Base-by-base conservation (phyloP, 2,888 invertebrate genomes). In the Agrochola macilenta region DNA sequence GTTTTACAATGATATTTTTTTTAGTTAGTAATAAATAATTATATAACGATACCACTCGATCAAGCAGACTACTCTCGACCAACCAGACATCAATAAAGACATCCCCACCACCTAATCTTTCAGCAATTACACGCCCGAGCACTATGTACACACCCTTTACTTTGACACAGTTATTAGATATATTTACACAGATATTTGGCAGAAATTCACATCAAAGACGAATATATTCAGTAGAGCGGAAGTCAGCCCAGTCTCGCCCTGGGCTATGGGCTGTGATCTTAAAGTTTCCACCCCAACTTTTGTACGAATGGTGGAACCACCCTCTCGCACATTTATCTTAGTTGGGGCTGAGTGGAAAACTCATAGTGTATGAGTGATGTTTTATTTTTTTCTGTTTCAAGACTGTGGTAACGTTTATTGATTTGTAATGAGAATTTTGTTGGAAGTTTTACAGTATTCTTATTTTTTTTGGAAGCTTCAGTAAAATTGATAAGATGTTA, bases 221-320 rank as follows among this genome's bases (percentile, higher is more conserved):
- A 64, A 69, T 74, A 66, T 66, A 87, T 75, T 77, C 74, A 70
- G 61, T 60, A 64, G 63, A 69, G 80, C 74, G 88, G 74, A 82
- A 86, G 68, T 49, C 74, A 73, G 39, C 69, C 54, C 64, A 66
- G 74, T 74, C 58, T 43, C 63, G 75, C 86, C 72, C 14, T 23
- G 46, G 66, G 79, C 76, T 72, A 76, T 81, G 72, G 74, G 65
- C 39, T 64, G 74, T 75, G 78, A 82, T 84, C 75, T 74, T 73
- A 74, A 75, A 81, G 75, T 88, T 87, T 65, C 72, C 77, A 75
- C 89, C 89, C 89, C 75, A 87, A 82, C 69, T 88, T 84, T 79
- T 65, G 66, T 78, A 66, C 79, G 20, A 74, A 69, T 58, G 68
- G 75, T 30, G 54, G 69, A 9, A 43, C 71, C 52, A 75, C 78